Base-by-base conservation (phyloP, 2,797 vertebrate species). In the Enteromius paludinosus region DNA sequence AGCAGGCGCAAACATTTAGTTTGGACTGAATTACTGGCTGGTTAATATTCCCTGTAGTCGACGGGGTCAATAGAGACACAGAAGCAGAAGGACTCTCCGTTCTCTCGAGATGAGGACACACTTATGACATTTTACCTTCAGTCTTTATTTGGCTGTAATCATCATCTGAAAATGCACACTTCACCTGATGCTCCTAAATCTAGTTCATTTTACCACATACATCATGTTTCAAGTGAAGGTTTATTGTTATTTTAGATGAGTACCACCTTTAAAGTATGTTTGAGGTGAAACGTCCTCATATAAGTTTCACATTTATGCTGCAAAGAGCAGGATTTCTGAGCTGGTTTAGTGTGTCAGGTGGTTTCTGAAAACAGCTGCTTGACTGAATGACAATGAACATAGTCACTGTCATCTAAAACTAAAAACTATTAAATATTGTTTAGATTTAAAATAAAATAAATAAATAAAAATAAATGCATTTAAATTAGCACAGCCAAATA, bases 1-100 rank as follows among this genome's bases (percentile, higher is more conserved):
- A 93, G 94, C 92, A 93, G 92, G 92, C 91, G 90, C 94, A 94
- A 94, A 94, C 93, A 94, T 93, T 94, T 93, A 89, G 92, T 92
- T 93, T 94, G 74, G 90, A 92, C 90, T 90, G 91, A 93, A 93
- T 91, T 92, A 94, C 92, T 73, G 92, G 93, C 91, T 89, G 81
- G 1, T 45, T 86, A 20, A 84, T 90, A 93, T 91, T 93, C 93
- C 92, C 93, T 54, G 7, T 1, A 68, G 92, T 72, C 18, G 69
- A 71, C 68, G 35, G 87, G 90, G 91, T 93, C 92, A 92, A 91
- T 87, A 89, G 90, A 90, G 91, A 84, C 45, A 66, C 80, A 73
- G 79, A 45, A 25, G 41, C 66, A 43, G 66, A 33, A 35, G 23
- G 59, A 64, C 59, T 61, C 25, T 61, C 56, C 4, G 23, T 28